phyloP scores from a whole-genome alignment of 2,888 invertebrate genomes.

The Plagiodera versicolora region DNA sequence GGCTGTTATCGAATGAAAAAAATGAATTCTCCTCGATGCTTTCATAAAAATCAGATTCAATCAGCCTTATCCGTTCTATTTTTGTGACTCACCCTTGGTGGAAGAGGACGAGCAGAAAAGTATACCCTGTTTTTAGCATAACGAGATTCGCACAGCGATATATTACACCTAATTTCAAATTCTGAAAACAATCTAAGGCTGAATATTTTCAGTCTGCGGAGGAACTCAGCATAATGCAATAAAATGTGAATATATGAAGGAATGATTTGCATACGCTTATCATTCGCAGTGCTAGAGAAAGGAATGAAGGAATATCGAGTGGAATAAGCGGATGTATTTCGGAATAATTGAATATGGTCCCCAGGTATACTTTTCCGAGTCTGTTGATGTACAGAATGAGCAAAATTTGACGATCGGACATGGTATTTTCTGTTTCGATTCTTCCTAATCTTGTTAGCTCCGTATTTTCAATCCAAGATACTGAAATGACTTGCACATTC shows the following conservation, averaged over 20 bases:
- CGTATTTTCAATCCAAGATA: too few species aligned
- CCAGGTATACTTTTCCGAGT: neutral
- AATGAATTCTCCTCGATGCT: neutral
- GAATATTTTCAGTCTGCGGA: conserved; percentile 24
- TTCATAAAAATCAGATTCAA: neutral
- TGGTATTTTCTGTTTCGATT: too few species aligned
- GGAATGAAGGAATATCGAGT: neutral
- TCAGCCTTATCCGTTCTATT: conserved; percentile 4
- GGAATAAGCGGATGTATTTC: neutral
- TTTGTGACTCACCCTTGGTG: conserved; percentile 20
- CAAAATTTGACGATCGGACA: too few species aligned
- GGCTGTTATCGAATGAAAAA: neutral
- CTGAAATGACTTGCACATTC: too few species aligned
- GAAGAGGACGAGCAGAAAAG: conserved; percentile 18
- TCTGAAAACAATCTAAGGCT: conserved; percentile 29
- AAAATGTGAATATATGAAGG: conserved; percentile 17
- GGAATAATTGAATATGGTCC: neutral
- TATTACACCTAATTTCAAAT: conserved; percentile 25
- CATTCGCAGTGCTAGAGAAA: conserved; percentile 5
- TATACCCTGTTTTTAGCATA: conserved; percentile 24
- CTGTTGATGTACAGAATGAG: neutral
- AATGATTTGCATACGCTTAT: conserved; percentile 19
- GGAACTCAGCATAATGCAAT: conserved; percentile 25
- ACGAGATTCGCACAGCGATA: conserved; percentile 24
- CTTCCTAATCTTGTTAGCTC: too few species aligned